Evolutionary conservation across 1,140 invertebrate species (phyloP), one percentile per base, ranked within the genome.

Genomic region (Pissodes strobi): DNA sequence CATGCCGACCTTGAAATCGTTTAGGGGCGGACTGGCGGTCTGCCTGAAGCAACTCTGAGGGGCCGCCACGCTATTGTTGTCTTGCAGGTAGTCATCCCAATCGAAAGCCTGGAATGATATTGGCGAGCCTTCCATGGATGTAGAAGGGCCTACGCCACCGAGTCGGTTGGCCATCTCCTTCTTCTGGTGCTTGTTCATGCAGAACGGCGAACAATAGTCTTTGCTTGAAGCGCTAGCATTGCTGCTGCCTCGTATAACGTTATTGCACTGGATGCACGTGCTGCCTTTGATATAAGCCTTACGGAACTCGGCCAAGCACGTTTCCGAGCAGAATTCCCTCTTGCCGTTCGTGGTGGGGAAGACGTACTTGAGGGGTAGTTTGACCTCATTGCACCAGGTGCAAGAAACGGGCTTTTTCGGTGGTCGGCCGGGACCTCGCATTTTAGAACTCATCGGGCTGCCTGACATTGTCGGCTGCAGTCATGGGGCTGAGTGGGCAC

Each of bases 1-100:
- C 92, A 96, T 95, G 27, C 89, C 90, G 37, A 92, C 86, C 82
- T 93, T 91, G 75, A 98, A 99, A 72, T 98, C 93, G 82, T 98
- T 98, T 23, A 81, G 82, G 8, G 94, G 94, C 15, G 95, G 93
- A 52, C 82, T 80, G 19, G 83, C 76, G 59, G 92, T 90, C 82
- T 98, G 95, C 81, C 96, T 97, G 73, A 97, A 98, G 79, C 91
- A 96, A 46, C 90, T 85, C n/a, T 85, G 76, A 12, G 95, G 92
- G 21, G 95, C 95, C 17, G 93, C 84, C 23, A 80, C 77, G 72
- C 90, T 91, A 27, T 73, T 76, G 22, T 81, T 83, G 86, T 95
- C 82, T 66, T 80, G 81, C 19, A 98, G 82, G 81, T 98, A 98
- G 55, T 90, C 87, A 72, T 89, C 90, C 96, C 95, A 98, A 77